Conservation (phyloP, 2,888 invertebrate species). For the Ceramica pisi region DNA sequence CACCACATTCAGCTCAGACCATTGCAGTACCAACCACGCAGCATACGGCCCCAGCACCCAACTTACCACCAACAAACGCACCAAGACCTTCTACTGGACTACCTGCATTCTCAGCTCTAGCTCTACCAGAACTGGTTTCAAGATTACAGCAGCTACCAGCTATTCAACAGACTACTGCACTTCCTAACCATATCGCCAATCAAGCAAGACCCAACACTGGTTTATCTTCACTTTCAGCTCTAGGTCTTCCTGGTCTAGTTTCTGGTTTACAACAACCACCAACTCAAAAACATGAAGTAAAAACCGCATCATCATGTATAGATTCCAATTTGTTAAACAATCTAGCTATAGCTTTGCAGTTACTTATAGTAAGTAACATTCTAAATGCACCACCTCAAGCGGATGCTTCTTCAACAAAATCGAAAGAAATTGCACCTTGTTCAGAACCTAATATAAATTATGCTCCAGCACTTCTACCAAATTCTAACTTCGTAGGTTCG, state of each 20-base stretch:
- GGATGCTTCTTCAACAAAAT: background rate
- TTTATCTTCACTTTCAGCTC: constrained; percentile 14
- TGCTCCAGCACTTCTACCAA: constrained; percentile 49
- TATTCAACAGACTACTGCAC: constrained; percentile 6
- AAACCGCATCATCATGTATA: constrained; percentile 46
- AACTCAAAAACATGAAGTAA: background rate
- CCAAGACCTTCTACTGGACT: constrained; percentile 31
- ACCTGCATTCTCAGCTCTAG: constrained; percentile 39
- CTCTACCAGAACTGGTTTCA: constrained; percentile 44
- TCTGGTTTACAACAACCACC: constrained; percentile 13
- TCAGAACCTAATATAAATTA: constrained; percentile 5
- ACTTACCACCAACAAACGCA: constrained; percentile 16
- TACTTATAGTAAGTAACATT: constrained; percentile 82
- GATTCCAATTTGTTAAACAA: constrained; percentile 82
- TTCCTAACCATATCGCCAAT: constrained; percentile 10
- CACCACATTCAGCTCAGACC: constrained; percentile 27
- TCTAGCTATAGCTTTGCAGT: constrained; percentile 83
- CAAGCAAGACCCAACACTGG: constrained; percentile 22
- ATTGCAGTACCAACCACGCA: constrained; percentile 20
- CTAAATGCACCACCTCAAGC: constrained; percentile 72
- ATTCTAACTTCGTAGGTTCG: constrained; percentile 63
- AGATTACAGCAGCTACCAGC: constrained; percentile 31
- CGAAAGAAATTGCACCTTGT: constrained; percentile 11
- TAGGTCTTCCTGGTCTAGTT: constrained; percentile 41
- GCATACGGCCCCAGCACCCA: background rate